Conservation (phyloP, 2,888 invertebrate species). For the Drosophila tanythrix region DNA sequence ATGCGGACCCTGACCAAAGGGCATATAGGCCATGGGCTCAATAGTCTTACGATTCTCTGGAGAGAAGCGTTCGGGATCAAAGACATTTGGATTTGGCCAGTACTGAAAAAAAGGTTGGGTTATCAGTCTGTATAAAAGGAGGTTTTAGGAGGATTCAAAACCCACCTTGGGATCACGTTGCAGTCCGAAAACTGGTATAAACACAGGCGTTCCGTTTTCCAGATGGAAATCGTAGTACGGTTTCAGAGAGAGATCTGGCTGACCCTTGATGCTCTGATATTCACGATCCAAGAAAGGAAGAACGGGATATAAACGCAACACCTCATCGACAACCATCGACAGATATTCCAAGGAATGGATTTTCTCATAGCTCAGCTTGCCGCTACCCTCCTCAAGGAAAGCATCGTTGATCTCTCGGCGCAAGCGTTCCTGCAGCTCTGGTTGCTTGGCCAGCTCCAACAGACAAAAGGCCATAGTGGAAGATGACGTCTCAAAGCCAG, state of each 20-base stretch:
- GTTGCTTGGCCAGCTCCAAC: slow-evolving; percentile 84
- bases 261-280: slow-evolving; percentile 62
- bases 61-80: slow-evolving; percentile 83
- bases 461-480: slow-evolving; percentile 85
- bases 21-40: slow-evolving; percentile 75
- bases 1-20: slow-evolving; percentile 83
- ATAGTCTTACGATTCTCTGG: slow-evolving; percentile 73
- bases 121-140: background rate
- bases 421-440: slow-evolving; percentile 83
- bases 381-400: slow-evolving; percentile 74
- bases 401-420: slow-evolving; percentile 84
- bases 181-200: slow-evolving; percentile 81
- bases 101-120: slow-evolving; percentile 59
- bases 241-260: slow-evolving; percentile 73
- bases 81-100: slow-evolving; percentile 81
- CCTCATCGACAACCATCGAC: slow-evolving; percentile 84
- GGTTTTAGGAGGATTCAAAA: no score
- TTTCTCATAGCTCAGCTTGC: slow-evolving; percentile 84
- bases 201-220: slow-evolving; percentile 81
- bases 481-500: slow-evolving; percentile 84
- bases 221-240: slow-evolving; percentile 78
- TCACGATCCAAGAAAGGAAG: slow-evolving; percentile 83
- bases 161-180: slow-evolving; percentile 84
- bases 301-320: slow-evolving; percentile 83
- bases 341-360: slow-evolving; percentile 85